Evolutionary conservation across 2,797 vertebrate genomes (phyloP).

Genomic region (Oreortyx pictus): DNA sequence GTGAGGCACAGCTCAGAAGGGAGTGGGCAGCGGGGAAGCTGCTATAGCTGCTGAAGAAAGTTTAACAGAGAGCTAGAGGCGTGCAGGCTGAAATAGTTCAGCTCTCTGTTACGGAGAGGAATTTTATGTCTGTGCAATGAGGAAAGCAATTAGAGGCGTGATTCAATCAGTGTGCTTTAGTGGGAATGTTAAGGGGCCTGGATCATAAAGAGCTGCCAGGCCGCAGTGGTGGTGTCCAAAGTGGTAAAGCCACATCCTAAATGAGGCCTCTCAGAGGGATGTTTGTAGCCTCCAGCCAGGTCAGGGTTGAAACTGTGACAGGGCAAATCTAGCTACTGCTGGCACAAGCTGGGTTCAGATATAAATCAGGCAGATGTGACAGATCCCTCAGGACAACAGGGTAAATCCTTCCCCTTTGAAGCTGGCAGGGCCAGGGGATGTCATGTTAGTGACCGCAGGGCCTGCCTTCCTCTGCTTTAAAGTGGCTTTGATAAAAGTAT

Average conservation of each 20-base stretch:
- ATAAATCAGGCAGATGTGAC: not conserved
- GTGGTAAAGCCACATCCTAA: not conserved
- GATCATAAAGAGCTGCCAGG: not conserved
- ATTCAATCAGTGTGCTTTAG: constrained; percentile 55
- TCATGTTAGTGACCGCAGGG: not conserved
- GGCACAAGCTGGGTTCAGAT: not conserved
- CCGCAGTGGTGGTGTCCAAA: not conserved
- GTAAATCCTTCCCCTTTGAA: not conserved
- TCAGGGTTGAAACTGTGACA: not conserved
- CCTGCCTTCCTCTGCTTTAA: not conserved
- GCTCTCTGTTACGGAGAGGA: not conserved
- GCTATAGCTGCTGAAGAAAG: not conserved
- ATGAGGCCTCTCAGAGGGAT: not conserved
- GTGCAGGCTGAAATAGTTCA: not conserved
- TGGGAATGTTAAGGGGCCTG: constrained; percentile 2
- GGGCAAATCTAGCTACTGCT: not conserved
- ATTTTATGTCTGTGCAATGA: constrained; percentile 11
- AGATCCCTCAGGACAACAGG: not conserved
- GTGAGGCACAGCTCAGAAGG: not conserved
- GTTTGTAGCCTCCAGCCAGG: not conserved
- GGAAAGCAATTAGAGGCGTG: constrained; percentile 35
- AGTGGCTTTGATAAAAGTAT: not conserved
- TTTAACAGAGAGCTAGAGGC: not conserved
- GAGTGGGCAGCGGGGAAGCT: not conserved
- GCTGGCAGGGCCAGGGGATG: not conserved